Evolutionary conservation across 1,140 invertebrate species (phyloP).

Genomic region (Aphidius gifuensis): DNA sequence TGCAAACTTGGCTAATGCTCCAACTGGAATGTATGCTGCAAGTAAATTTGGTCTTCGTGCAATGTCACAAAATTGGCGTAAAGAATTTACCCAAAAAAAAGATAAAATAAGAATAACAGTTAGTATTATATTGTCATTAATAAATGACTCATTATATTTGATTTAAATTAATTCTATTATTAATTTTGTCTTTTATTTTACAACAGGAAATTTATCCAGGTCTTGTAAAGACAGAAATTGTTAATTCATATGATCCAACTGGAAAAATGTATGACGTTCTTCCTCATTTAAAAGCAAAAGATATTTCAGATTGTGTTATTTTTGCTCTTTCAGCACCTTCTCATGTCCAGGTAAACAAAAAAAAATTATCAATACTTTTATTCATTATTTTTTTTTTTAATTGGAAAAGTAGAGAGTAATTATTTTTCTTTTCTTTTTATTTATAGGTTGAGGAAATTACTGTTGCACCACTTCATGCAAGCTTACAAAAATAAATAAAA

Average conservation of each 20-base stretch:
- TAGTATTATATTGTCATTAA: background rate
- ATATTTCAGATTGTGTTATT: conserved; percentile 56
- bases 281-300: conserved; percentile 45
- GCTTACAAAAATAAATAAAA: background rate
- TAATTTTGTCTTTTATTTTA: conserved; percentile 32
- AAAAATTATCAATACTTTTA: background rate
- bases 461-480: conserved; percentile 28
- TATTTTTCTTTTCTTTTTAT: background rate
- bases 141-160: conserved; percentile 1
- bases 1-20: background rate
- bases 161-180: background rate
- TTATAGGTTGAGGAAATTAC: conserved; percentile 22
- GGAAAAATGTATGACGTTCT: conserved; percentile 12
- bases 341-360: conserved; percentile 52
- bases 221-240: conserved; percentile 57
- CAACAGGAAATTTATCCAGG: conserved; percentile 62
- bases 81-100: background rate
- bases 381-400: background rate
- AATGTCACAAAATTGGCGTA: background rate
- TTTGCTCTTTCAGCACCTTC: conserved; percentile 54
- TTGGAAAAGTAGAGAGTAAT: background rate
- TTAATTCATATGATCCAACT: conserved; percentile 33
- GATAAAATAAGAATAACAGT: conserved; percentile 18
- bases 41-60: conserved; percentile 13
- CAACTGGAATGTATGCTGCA: conserved; percentile 5